phyloP scores from a whole-genome alignment of 2,797 vertebrate species.

The Miichthys miiuy region DNA sequence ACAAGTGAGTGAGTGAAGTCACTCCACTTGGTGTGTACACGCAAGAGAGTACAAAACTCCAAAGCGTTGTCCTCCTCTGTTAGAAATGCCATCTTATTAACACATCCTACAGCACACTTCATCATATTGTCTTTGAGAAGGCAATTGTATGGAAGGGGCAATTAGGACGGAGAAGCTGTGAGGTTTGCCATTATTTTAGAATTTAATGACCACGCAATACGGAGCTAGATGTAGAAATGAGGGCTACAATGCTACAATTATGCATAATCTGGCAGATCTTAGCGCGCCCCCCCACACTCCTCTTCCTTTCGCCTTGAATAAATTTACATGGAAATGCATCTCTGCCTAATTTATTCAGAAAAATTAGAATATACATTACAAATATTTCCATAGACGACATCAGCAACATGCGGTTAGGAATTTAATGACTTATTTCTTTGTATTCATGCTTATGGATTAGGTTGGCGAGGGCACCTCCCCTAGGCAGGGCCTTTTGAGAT shows the following conservation, averaged over 20 bases:
- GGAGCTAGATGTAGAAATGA: slow-evolving; percentile 87
- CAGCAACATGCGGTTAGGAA: slow-evolving; percentile 82
- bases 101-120: slow-evolving; percentile 82
- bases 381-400: slow-evolving; percentile 87
- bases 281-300: slow-evolving; percentile 81
- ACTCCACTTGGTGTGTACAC: slow-evolving; percentile 48
- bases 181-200: slow-evolving; percentile 91
- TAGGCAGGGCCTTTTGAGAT: slow-evolving; percentile 45
- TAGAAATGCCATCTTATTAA: slow-evolving; percentile 87
- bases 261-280: slow-evolving; percentile 89
- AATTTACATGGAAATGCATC: slow-evolving; percentile 90
- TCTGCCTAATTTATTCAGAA: slow-evolving; percentile 88
- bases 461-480: slow-evolving; percentile 44
- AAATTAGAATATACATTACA: slow-evolving; percentile 90
- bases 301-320: slow-evolving; percentile 86
- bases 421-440: slow-evolving; percentile 87
- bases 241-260: slow-evolving; percentile 88
- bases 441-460: slow-evolving; percentile 75
- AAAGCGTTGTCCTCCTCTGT: slow-evolving; percentile 78
- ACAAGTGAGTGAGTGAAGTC: slow-evolving; percentile 71
- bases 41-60: slow-evolving; percentile 63
- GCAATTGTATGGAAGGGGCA: slow-evolving; percentile 88
- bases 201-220: slow-evolving; percentile 90
- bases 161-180: slow-evolving; percentile 89
- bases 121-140: slow-evolving; percentile 88